phyloP scores from a whole-genome alignment of 2,113 vertebrate genomes.

The Ophiodon elongatus region DNA sequence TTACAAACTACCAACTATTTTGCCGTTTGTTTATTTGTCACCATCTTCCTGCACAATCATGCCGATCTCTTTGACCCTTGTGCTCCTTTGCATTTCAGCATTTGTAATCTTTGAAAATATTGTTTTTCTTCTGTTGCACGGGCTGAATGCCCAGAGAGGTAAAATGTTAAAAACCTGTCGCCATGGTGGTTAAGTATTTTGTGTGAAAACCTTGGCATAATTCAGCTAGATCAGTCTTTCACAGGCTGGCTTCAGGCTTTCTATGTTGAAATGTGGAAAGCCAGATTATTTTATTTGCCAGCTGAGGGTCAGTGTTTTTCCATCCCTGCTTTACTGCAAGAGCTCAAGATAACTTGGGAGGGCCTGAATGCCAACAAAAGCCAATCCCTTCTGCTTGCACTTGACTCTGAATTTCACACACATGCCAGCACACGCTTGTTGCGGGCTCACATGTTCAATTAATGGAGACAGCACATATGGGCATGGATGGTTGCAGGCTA shows the following conservation, averaged over 20 bases:
- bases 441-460: slow-evolving; percentile 1
- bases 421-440: not conserved
- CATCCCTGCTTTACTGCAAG: not conserved
- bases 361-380: not conserved
- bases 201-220: not conserved
- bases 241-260: not conserved
- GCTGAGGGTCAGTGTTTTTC: slow-evolving; percentile 9
- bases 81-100: not conserved
- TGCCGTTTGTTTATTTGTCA: not conserved
- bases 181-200: not conserved
- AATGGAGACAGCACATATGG: not conserved
- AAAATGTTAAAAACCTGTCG: not conserved
- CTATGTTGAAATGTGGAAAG: not conserved
- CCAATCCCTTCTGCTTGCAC: not conserved
- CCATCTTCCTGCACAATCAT: not conserved
- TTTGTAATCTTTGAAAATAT: too few relatives aligned
- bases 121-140: too few relatives aligned
- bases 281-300: not conserved
- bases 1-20: not conserved
- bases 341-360: not conserved
- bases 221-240: not conserved
- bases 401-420: not conserved
- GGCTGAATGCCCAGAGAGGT: not conserved
- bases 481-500: not conserved
- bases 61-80: not conserved